Base-by-base conservation (phyloP, 2,113 vertebrate genomes). In the Anguilla rostrata region DNA sequence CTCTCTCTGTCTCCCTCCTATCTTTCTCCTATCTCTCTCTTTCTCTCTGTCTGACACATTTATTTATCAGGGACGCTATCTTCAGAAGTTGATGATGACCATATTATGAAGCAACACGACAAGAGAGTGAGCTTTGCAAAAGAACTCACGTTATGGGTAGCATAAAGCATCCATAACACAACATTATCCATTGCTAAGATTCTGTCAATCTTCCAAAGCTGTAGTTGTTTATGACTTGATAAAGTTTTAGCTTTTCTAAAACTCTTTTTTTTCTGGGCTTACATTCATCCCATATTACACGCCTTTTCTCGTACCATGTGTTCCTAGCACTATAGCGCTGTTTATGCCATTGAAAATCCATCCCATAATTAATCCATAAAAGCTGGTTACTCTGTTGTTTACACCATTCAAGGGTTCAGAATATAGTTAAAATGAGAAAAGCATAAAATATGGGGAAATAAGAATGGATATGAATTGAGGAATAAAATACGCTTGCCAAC, bases 291-390 rank as follows among this genome's bases (percentile, higher is more conserved):
- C 91, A 91, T 92, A 95, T 94, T 95, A 96, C 95, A 96, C 92
- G 93, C 90, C 93, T 95, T 96, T 95, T 95, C 94, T 94, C 93
- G 94, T 95, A 66, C 18, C 5, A 8, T 26, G 22, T 26, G 60
- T 95, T 93, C 90, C 49, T 75, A 91, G 93, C 92, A 85, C 22
- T 66, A 90, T 90, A 90, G 71, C 34, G 1, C 71, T n/a, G 88
- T 92, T 90, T 93, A 94, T 93, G 93, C 91, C 87, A 92, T 92
- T 92, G 93, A 95, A 95, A 95, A 95, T 95, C 92, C 94, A 89
- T 92, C 94, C 93, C 94, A 95, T 94, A 95, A 94, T 94, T 92
- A 95, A 95, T 94, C 94, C 93, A 95, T 95, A 95, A 95, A 96
- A 95, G 94, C 94, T 94, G 94, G 95, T 96, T 95, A 95, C 94